A percentile compares a stretch with the other conserved stretches of the same genome.
Conservation (phyloP, 2,797 vertebrate genomes). For the Rhabdophis nuchalis region DNA sequence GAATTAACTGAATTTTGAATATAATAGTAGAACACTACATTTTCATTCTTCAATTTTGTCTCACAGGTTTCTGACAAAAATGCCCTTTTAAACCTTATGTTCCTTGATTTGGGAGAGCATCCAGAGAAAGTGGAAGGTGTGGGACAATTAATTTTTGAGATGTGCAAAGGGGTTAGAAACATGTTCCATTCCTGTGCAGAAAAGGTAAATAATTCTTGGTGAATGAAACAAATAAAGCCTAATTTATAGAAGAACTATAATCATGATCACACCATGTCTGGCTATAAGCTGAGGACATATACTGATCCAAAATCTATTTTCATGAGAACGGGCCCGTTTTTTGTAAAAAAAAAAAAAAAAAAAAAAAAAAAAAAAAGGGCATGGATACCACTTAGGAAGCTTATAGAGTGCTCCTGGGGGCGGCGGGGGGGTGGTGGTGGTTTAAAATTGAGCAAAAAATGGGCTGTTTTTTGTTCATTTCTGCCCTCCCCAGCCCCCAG, state of each 20-base stretch:
- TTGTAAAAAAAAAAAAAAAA: too few relatives aligned
- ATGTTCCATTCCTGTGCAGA: slow-evolving; percentile 92
- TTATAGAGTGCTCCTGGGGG: too few relatives aligned
- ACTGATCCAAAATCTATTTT: neutral
- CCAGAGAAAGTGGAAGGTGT: slow-evolving; percentile 85
- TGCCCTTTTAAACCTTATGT: slow-evolving; percentile 81
- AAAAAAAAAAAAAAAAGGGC: too few relatives aligned
- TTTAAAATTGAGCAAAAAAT: too few relatives aligned
- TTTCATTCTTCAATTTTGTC: slow-evolving; percentile 19
- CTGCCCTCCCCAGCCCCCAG: too few relatives aligned
- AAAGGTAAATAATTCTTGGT: slow-evolving; percentile 71
- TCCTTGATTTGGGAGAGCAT: slow-evolving; percentile 80
- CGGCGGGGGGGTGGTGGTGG: too few relatives aligned
- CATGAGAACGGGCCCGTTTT: too few relatives aligned
- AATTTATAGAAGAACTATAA: neutral
- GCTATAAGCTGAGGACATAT: neutral
- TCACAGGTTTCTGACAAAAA: slow-evolving; percentile 87
- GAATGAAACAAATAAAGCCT: neutral
- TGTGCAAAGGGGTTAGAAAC: slow-evolving; percentile 91
- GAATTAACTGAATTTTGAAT: slow-evolving; percentile 11
- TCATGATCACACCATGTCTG: neutral
- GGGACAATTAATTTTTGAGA: slow-evolving; percentile 92
- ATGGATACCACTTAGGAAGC: too few relatives aligned
- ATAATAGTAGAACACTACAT: slow-evolving; percentile 18
- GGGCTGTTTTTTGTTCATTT: too few relatives aligned